A percentile compares a stretch with the other conserved stretches of the same genome.
These are phyloP conservation scores for Ichneumoninae sp. DNA, from an alignment of 2,888 invertebrate species.

Conservation along the genomic window DNA sequence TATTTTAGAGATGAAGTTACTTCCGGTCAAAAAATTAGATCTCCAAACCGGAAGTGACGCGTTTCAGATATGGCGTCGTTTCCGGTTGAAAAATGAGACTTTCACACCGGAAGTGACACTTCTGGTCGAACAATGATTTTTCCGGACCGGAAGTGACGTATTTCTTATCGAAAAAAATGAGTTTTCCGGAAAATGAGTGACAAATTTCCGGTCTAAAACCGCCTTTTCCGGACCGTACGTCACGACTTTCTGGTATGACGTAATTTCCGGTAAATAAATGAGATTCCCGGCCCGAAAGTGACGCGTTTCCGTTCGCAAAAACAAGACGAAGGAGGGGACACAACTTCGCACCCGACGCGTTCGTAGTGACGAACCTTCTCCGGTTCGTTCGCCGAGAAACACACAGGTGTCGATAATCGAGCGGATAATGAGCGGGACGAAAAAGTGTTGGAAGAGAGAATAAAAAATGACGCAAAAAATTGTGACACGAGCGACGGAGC, in stretches of 20 bases:
- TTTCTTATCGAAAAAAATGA: too few relatives aligned
- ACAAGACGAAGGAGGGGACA: background rate
- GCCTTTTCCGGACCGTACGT: background rate
- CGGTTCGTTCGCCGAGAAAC: background rate
- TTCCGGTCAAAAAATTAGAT: too few relatives aligned
- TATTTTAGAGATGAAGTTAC: too few relatives aligned
- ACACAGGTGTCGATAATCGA: conserved; percentile 21
- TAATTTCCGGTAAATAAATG: background rate
- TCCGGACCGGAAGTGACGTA: too few relatives aligned
- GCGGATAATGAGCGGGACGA: conserved; percentile 8
- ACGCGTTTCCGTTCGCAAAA: background rate
- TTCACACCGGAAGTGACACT: too few relatives aligned
- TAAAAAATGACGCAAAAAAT: conserved; percentile 41
- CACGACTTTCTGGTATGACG: background rate
- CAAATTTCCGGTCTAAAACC: too few relatives aligned
- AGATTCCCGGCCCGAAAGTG: too few relatives aligned
- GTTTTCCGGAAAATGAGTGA: too few relatives aligned
- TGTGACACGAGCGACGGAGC: conserved; percentile 34
- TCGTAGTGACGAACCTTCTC: background rate
- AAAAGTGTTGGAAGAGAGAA: background rate
- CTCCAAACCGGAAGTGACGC: too few relatives aligned
- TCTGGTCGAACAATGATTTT: too few relatives aligned
- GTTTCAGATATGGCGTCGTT: too few relatives aligned
- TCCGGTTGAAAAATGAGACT: too few relatives aligned
- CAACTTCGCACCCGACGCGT: background rate